Percentiles rank a stretch among this genome's conserved stretches.
phyloP scores from a whole-genome alignment of 1,140 invertebrate genomes.

The Anagrus nilaparvatae region DNA sequence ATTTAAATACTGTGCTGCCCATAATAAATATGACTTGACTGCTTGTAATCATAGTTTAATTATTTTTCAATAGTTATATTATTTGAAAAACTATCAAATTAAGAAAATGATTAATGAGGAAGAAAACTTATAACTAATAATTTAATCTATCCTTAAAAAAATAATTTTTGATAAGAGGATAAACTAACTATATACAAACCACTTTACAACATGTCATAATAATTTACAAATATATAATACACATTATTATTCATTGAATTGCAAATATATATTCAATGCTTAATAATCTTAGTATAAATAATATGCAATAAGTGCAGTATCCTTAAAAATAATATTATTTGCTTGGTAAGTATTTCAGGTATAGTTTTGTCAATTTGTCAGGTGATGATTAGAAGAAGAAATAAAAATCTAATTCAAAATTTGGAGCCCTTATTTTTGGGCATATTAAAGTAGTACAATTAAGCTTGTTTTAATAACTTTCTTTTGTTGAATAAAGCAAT shows the following conservation, averaged over 20 bases:
- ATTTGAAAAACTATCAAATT: background rate
- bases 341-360: too few species aligned
- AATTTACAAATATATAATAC: too few species aligned
- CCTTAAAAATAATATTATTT: too few species aligned
- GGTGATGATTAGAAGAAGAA: slow-evolving; percentile 95
- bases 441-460: slow-evolving; percentile 92
- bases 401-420: slow-evolving; percentile 71
- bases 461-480: slow-evolving; percentile 99
- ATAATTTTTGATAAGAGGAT: background rate
- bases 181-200: background rate
- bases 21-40: slow-evolving; percentile 16
- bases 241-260: too few species aligned
- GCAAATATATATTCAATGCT: too few species aligned
- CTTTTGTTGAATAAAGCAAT: slow-evolving; percentile 81
- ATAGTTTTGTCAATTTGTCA: slow-evolving; percentile 91
- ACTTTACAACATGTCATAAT: too few species aligned
- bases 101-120: background rate
- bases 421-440: slow-evolving; percentile 85
- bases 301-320: too few species aligned
- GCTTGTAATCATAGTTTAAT: slow-evolving; percentile 19
- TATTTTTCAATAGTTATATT: too few species aligned
- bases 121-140: too few species aligned
- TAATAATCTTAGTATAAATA: too few species aligned
- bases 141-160: too few species aligned
- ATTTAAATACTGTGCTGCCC: slow-evolving; percentile 5